A percentile compares a stretch with the other conserved stretches of the same genome.
These are phyloP conservation scores for Morpho achilles DNA, from an alignment of 2,888 invertebrate species.

Conservation along the genomic window DNA sequence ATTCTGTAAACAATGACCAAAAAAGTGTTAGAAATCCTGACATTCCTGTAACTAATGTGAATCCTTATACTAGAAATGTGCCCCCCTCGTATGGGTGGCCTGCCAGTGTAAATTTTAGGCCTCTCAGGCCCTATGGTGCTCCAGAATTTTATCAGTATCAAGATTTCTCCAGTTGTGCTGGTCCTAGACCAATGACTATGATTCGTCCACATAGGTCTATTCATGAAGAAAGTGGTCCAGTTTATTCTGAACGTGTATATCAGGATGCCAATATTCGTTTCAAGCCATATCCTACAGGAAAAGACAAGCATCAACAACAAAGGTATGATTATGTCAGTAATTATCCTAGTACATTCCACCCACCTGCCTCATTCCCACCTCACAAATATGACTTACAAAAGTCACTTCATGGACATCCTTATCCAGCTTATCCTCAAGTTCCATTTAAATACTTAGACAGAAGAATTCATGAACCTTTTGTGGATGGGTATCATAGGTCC, in stretches of 20 bases:
- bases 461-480: slow-evolving; percentile 51
- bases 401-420: slow-evolving; percentile 50
- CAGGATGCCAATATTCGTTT: slow-evolving; percentile 59
- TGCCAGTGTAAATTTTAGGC: slow-evolving; percentile 47
- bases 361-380: slow-evolving; percentile 47
- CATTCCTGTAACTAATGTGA: slow-evolving; percentile 53
- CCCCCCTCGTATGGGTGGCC: slow-evolving; percentile 55
- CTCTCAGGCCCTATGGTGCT: slow-evolving; percentile 52
- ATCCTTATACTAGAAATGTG: slow-evolving; percentile 42
- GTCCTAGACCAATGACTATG: slow-evolving; percentile 50
- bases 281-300: slow-evolving; percentile 64
- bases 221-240: slow-evolving; percentile 54
- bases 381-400: slow-evolving; percentile 66
- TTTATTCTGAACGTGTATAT: slow-evolving; percentile 57
- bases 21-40: slow-evolving; percentile 58
- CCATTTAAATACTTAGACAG: slow-evolving; percentile 61
- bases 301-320: slow-evolving; percentile 60
- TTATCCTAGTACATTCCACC: slow-evolving; percentile 60
- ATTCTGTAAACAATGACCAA: slow-evolving; percentile 55
- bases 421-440: slow-evolving; percentile 53
- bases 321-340: slow-evolving; percentile 72
- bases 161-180: slow-evolving; percentile 58
- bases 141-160: slow-evolving; percentile 62
- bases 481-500: slow-evolving; percentile 61
- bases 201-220: slow-evolving; percentile 48